phyloP scores from a whole-genome alignment of 2,888 invertebrate genomes.

The Eilema depressum region DNA sequence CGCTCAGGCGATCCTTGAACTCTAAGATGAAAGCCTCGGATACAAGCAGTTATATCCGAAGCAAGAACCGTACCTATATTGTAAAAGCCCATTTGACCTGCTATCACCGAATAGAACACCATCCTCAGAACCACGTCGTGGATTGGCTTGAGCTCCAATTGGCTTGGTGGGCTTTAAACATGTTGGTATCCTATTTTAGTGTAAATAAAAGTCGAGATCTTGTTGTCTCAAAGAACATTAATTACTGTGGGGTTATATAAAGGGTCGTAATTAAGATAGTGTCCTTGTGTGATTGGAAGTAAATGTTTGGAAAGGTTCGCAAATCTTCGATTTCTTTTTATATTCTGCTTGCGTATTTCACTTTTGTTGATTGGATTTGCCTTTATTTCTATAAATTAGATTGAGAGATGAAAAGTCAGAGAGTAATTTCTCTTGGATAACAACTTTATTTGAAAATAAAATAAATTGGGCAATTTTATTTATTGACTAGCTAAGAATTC shows the following conservation, averaged over 20 bases:
- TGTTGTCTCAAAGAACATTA: constrained; percentile 2
- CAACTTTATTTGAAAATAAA: background rate
- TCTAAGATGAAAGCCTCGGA: too few relatives aligned
- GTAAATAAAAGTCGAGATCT: background rate
- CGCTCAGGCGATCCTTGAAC: too few relatives aligned
- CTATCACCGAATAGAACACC: too few relatives aligned
- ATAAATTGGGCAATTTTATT: background rate
- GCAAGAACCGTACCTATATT: too few relatives aligned
- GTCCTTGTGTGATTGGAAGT: constrained; percentile 23
- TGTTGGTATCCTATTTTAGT: too few relatives aligned
- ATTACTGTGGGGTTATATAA: constrained; percentile 23
- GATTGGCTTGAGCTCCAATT: too few relatives aligned
- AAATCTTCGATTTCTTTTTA: background rate
- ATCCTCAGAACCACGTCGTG: too few relatives aligned
- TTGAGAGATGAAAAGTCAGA: background rate
- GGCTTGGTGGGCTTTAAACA: too few relatives aligned
- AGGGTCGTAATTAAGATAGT: constrained; percentile 39
- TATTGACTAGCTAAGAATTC: too few relatives aligned
- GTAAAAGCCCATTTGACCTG: too few relatives aligned
- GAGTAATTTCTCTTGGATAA: background rate
- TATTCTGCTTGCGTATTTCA: background rate
- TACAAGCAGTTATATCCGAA: too few relatives aligned
- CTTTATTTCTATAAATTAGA: constrained; percentile 28
- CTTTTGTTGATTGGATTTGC: constrained; percentile 15
- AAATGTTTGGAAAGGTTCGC: constrained; percentile 13